These are phyloP conservation scores for Falco naumanni DNA, from an alignment of 2,797 vertebrate species.

Conservation along the genomic window DNA sequence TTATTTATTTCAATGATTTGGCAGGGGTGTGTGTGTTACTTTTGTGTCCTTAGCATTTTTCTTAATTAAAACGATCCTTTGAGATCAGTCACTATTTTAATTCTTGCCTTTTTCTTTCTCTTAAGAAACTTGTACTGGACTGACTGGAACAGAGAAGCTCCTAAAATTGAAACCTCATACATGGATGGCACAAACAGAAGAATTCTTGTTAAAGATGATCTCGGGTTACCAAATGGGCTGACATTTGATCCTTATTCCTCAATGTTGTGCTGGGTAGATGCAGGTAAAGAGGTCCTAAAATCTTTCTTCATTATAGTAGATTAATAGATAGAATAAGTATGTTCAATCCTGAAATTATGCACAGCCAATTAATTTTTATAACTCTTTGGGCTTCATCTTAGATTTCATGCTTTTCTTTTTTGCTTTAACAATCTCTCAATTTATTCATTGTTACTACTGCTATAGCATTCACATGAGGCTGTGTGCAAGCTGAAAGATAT, in stretches of 20 bases:
- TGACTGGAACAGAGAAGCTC: slow-evolving; percentile 94
- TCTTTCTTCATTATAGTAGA: not conserved
- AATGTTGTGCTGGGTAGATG: slow-evolving; percentile 93
- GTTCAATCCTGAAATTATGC: not conserved
- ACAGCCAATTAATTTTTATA: not conserved
- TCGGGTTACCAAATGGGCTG: slow-evolving; percentile 90
- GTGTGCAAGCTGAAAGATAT: not conserved
- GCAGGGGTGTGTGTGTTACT: not conserved
- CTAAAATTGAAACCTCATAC: slow-evolving; percentile 93
- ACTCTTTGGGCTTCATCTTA: not conserved
- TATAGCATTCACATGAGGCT: not conserved
- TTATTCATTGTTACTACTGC: not conserved
- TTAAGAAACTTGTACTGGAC: slow-evolving; percentile 91
- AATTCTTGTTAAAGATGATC: slow-evolving; percentile 86
- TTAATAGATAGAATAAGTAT: not conserved
- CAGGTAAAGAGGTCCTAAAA: slow-evolving; percentile 79
- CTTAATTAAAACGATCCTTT: not conserved
- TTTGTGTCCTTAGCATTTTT: not conserved
- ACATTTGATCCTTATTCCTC: slow-evolving; percentile 87
- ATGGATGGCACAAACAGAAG: slow-evolving; percentile 92
- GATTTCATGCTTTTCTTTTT: not conserved
- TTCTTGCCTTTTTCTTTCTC: not conserved
- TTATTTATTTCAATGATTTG: not conserved
- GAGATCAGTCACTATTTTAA: not conserved
- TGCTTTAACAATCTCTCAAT: not conserved